Percentiles rank a stretch among this genome's conserved stretches.
phyloP scores from a whole-genome alignment of 2,888 invertebrate genomes.

The Spilosoma lubricipeda region DNA sequence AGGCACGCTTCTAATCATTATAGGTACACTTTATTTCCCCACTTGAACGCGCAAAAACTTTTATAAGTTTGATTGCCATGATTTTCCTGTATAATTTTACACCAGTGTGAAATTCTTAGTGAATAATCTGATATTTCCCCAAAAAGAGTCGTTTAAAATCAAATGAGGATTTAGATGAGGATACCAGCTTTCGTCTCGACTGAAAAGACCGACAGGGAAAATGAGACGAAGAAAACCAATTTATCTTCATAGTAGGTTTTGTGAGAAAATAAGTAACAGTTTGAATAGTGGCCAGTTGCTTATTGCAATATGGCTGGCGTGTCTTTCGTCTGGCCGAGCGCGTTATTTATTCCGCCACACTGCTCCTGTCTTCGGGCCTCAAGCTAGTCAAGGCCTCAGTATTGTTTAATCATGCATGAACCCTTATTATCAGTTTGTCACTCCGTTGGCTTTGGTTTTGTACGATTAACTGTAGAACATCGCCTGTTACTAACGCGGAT shows the following conservation, averaged over 20 bases:
- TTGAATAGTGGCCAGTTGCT: constrained; percentile 10
- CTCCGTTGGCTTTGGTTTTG: constrained; percentile 46
- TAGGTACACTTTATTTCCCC: constrained; percentile 40
- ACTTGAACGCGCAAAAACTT: constrained; percentile 27
- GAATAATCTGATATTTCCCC: constrained; percentile 20
- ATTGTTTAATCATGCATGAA: constrained; percentile 60
- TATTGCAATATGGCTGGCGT: constrained; percentile 29
- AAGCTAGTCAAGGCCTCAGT: constrained; percentile 43
- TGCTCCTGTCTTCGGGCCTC: constrained; percentile 48
- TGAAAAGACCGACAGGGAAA: constrained; percentile 2
- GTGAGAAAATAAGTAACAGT: constrained; percentile 5
- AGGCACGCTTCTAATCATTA: constrained; percentile 40
- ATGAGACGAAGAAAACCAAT: constrained; percentile 19
- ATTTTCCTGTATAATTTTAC: constrained; percentile 18
- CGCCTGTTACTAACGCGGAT: background rate
- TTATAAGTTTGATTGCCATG: constrained; percentile 33
- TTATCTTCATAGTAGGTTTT: background rate
- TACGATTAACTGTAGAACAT: constrained; percentile 25
- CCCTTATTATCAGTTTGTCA: constrained; percentile 62
- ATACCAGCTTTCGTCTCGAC: constrained; percentile 5
- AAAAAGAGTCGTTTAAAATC: constrained; percentile 14
- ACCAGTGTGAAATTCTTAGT: constrained; percentile 18
- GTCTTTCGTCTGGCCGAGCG: constrained; percentile 51
- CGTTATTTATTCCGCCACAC: constrained; percentile 63
- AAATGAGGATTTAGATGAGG: constrained; percentile 3